A percentile compares a stretch with the other conserved stretches of the same genome.
Conservation (phyloP, 2,888 invertebrate species). For the Agrochola lota region DNA sequence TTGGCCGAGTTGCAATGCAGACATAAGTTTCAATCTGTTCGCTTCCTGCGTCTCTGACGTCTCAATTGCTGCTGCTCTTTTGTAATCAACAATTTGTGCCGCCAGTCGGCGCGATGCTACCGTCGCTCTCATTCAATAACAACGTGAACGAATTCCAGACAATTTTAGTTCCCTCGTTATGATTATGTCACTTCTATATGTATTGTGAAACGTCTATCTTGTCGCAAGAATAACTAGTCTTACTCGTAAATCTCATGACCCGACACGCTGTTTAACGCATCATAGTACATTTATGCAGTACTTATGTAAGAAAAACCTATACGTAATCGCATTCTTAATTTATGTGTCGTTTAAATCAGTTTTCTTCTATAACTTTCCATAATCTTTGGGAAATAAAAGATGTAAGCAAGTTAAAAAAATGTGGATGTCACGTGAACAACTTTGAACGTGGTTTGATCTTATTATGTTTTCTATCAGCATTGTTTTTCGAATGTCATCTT, state of each 20-base stretch:
- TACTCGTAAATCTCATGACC: constrained; percentile 42
- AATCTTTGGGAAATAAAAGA: not conserved
- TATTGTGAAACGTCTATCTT: constrained; percentile 66
- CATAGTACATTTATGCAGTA: not conserved
- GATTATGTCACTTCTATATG: constrained; percentile 74
- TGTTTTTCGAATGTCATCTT: too few species aligned
- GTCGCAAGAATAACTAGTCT: constrained; percentile 50
- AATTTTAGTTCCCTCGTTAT: constrained; percentile 82
- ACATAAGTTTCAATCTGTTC: constrained; percentile 88
- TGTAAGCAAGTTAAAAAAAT: too few species aligned
- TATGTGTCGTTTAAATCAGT: too few species aligned
- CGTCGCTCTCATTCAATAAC: constrained; percentile 83
- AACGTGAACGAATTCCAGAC: constrained; percentile 84
- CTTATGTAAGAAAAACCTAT: not conserved
- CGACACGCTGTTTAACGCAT: not conserved
- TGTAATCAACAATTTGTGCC: constrained; percentile 89
- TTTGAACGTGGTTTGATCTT: too few species aligned
- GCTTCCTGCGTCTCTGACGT: constrained; percentile 87
- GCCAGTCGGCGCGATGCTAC: constrained; percentile 82
- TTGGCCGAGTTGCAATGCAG: constrained; percentile 74
- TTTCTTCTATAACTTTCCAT: too few species aligned
- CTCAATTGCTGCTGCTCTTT: constrained; percentile 90
- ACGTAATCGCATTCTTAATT: not conserved
- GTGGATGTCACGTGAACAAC: too few species aligned
- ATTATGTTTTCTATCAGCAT: too few species aligned